Evolutionary conservation across 2,888 invertebrate species (phyloP).

Genomic region (Merodon equestris): DNA sequence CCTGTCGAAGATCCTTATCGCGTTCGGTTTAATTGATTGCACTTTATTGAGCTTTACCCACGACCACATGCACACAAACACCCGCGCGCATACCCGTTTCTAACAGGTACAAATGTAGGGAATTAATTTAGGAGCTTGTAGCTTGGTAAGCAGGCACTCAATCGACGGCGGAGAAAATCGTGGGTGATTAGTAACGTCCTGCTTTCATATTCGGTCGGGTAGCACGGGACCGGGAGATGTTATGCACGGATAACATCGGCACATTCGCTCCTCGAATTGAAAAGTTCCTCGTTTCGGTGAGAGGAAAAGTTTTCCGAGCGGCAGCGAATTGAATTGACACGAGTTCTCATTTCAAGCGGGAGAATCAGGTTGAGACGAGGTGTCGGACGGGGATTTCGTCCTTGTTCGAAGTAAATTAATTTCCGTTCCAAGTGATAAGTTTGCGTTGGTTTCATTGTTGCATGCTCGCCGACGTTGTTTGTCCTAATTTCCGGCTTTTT

Average conservation of each 20-base stretch:
- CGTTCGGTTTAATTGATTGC: conserved; percentile 66
- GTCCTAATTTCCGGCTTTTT: conserved; percentile 56
- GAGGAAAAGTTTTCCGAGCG: too few relatives aligned
- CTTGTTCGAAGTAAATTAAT: conserved; percentile 59
- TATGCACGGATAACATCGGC: conserved; percentile 56
- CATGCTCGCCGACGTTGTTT: conserved; percentile 44
- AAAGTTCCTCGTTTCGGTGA: conserved; percentile 49
- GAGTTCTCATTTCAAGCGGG: conserved; percentile 35
- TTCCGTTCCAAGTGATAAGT: conserved; percentile 62
- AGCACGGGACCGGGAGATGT: conserved; percentile 41
- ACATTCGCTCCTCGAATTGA: conserved; percentile 56
- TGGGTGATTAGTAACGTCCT: conserved; percentile 55
- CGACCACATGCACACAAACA: conserved; percentile 25
- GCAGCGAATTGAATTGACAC: conserved; percentile 60
- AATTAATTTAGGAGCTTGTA: conserved; percentile 68
- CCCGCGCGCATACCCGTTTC: conserved; percentile 47
- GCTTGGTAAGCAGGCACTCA: conserved; percentile 20
- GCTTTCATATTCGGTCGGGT: conserved; percentile 3
- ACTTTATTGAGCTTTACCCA: conserved; percentile 67
- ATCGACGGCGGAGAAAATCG: neutral
- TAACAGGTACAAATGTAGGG: conserved; percentile 56
- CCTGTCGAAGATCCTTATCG: conserved; percentile 69
- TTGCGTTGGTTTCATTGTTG: conserved; percentile 53
- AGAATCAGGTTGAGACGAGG: conserved; percentile 6
- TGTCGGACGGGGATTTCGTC: conserved; percentile 7